phyloP scores from a whole-genome alignment of 2,888 invertebrate genomes.

The Phalangium opilio region DNA sequence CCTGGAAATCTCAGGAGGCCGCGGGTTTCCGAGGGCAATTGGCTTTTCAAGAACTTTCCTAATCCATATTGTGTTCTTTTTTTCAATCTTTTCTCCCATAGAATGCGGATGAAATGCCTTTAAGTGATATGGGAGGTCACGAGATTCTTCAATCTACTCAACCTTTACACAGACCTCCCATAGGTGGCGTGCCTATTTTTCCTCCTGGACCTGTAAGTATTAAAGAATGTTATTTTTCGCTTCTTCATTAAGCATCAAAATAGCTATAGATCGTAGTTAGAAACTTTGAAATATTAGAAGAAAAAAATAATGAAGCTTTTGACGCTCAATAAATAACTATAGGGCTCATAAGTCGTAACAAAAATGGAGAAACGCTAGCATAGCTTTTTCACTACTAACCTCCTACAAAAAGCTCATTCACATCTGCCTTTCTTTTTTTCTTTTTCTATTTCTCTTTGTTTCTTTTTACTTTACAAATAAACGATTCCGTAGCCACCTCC shows the following conservation, averaged over 20 bases:
- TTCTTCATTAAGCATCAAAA: not conserved
- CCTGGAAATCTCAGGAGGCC: no score
- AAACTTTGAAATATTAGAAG: constrained; percentile 3
- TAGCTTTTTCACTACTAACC: not conserved
- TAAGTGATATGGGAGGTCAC: constrained; percentile 19
- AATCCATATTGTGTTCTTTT: no score
- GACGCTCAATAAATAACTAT: no score
- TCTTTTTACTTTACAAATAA: not conserved
- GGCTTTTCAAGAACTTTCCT: no score
- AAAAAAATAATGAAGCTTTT: no score
- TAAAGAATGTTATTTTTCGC: not conserved
- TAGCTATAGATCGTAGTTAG: constrained; percentile 1
- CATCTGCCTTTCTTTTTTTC: no score
- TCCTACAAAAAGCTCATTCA: no score
- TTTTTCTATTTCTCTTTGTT: not conserved
- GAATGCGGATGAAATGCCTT: constrained; percentile 1
- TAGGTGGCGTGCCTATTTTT: constrained; percentile 37
- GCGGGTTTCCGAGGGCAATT: no score
- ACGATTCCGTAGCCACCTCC: constrained; percentile 3
- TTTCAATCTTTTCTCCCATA: no score
- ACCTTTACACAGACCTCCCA: constrained; percentile 30
- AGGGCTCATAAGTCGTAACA: no score
- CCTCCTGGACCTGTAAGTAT: constrained; percentile 33
- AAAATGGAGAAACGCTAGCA: no score
- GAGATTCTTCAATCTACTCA: constrained; percentile 24